Evolutionary conservation across 2,113 vertebrate species (phyloP).

Genomic region (Ciconia boyciana): DNA sequence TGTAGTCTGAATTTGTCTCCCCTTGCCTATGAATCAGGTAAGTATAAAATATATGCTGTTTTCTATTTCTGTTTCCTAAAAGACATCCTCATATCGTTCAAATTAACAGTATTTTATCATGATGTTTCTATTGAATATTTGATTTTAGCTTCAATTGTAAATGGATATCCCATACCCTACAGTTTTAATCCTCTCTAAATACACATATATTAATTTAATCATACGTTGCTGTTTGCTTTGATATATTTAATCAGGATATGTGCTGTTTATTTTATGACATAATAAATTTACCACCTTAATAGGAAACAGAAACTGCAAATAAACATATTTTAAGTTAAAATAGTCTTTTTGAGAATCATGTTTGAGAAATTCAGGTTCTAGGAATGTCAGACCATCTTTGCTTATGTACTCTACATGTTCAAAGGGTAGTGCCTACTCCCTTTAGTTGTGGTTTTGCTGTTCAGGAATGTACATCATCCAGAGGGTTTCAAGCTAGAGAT

Average conservation of each 20-base stretch:
- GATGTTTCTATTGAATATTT: background rate
- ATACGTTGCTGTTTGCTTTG: background rate
- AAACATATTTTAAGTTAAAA: background rate
- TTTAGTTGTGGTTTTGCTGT: background rate
- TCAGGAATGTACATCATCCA: background rate
- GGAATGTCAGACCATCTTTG: background rate
- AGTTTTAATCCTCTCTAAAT: background rate
- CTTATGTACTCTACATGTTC: background rate
- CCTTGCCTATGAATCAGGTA: background rate
- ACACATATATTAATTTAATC: background rate
- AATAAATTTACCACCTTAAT: background rate
- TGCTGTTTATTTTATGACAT: background rate
- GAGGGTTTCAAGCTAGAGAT: background rate
- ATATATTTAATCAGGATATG: background rate
- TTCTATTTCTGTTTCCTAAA: background rate
- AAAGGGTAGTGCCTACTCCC: background rate
- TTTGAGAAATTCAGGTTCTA: background rate
- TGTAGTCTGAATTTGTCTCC: background rate
- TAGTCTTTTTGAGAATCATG: background rate
- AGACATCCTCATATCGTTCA: background rate
- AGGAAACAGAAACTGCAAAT: background rate
- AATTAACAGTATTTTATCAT: background rate
- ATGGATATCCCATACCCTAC: background rate
- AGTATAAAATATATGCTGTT: background rate
- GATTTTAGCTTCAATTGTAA: background rate